Evolutionary conservation across 2,113 vertebrate genomes (phyloP), one percentile per base, ranked within the genome.

Genomic region (Xiphorhynchus elegans): DNA sequence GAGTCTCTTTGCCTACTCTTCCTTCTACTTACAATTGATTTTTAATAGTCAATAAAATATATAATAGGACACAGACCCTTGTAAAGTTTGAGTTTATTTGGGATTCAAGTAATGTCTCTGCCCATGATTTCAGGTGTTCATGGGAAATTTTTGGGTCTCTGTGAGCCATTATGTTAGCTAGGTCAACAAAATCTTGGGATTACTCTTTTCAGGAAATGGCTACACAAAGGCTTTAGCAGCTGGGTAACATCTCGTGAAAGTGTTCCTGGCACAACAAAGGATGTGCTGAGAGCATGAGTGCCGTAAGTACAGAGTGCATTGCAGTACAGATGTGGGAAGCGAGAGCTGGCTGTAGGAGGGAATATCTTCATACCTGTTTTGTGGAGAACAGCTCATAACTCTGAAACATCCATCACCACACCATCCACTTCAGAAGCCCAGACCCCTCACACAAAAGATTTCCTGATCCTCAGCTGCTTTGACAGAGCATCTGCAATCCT

Each of bases 351-450:
- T 1, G 2, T 7, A 19, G 33, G 64, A 64, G 58, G 26, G 17
- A 52, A 10, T 3, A 3, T 7, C 19, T 86, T 79, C 69, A 58
- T 18, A 62, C 3, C 6, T 35, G 8, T 23, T 68, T 55, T 63
- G 13, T n/a, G 35, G 52, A 50, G 25, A 16, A 21, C 19, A 63
- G 18, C 16, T 75, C 17, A n/a, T 25, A 49, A 14, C 17, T 70
- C 8, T 0, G 0, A 88, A 79, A 52, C 26, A 75, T 37, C 12
- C 25, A 33, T 39, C 21, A 63, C 10, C 26, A 10, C 28, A 60
- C 28, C 24, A 20, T 49, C 9, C 19, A 59, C 11, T 84, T 64
- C 70, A 68, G 67, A 82, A 88, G 28, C 37, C 62, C 42, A 84
- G 23, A 47, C 4, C 70, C 40, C 53, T 67, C 49, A 59, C 2